Conservation (phyloP, 2,888 invertebrate genomes). For the Drosophila eohydei region DNA sequence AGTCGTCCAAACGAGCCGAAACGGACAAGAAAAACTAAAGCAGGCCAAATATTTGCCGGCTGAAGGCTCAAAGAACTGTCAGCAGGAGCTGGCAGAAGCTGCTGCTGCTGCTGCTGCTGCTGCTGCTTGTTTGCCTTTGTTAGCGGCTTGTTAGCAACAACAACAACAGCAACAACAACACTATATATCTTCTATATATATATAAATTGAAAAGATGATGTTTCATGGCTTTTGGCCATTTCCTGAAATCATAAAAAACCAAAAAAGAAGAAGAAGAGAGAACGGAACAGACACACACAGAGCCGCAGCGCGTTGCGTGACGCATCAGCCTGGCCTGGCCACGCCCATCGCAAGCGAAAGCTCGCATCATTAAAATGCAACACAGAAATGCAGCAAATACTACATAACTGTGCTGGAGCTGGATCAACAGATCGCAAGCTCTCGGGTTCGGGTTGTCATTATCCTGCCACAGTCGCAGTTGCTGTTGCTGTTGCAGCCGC, state of each 20-base stretch:
- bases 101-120: constrained; percentile 29
- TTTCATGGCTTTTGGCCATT: constrained; percentile 76
- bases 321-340: constrained; percentile 63
- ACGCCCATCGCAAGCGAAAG: constrained; percentile 63
- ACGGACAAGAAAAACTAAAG: constrained; percentile 19
- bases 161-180: constrained; percentile 22
- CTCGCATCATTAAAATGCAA: constrained; percentile 56
- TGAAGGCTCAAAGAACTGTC: constrained; percentile 57
- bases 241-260: constrained; percentile 73
- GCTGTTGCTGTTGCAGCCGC: constrained; percentile 32
- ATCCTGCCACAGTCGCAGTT: constrained; percentile 47
- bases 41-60: constrained; percentile 70
- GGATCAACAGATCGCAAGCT: constrained; percentile 32
- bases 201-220: constrained; percentile 65
- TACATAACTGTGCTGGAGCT: constrained; percentile 48
- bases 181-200: constrained; percentile 7
- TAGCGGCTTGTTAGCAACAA: constrained; percentile 78
- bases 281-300: neutral
- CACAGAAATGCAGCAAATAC: constrained; percentile 17
- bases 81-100: constrained; percentile 37
- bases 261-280: constrained; percentile 16
- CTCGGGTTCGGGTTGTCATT: constrained; percentile 48
- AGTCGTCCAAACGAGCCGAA: constrained; percentile 55
- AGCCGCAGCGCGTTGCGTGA: constrained; percentile 59
- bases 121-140: constrained; percentile 64